These are phyloP conservation scores for Molossus alvarezi DNA, from an alignment of 2,797 vertebrate genomes.

Conservation along the genomic window DNA sequence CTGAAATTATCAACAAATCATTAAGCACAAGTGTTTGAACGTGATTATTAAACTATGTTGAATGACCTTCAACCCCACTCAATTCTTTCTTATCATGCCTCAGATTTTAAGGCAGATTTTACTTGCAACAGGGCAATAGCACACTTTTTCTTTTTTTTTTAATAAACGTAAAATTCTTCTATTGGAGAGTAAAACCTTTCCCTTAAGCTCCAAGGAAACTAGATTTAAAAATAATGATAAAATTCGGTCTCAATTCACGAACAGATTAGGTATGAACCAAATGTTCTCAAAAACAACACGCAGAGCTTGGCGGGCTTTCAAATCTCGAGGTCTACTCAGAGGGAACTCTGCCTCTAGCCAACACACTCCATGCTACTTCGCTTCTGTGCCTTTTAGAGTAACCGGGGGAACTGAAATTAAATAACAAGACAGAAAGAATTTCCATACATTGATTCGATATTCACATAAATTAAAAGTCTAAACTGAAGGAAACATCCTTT, in stretches of 20 bases:
- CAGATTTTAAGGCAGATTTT: slow-evolving; percentile 65
- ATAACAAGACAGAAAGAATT: slow-evolving; percentile 26
- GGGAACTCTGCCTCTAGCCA: slow-evolving; percentile 73
- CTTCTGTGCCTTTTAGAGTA: slow-evolving; percentile 85
- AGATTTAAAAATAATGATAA: slow-evolving; percentile 81
- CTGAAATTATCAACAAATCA: slow-evolving; percentile 47
- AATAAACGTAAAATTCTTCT: slow-evolving; percentile 75
- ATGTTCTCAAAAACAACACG: slow-evolving; percentile 77
- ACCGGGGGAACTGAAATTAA: slow-evolving; percentile 66
- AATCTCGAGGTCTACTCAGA: slow-evolving; percentile 73
- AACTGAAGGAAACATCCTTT: not conserved
- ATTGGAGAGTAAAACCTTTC: slow-evolving; percentile 78
- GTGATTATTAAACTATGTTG: not conserved
- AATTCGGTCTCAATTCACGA: slow-evolving; percentile 76
- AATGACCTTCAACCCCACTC: not conserved
- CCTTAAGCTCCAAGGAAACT: slow-evolving; percentile 77
- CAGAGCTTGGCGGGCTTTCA: slow-evolving; percentile 74
- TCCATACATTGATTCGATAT: slow-evolving; percentile 50
- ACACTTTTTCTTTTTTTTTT: slow-evolving; percentile 58
- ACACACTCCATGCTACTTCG: slow-evolving; percentile 53
- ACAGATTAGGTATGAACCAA: slow-evolving; percentile 78
- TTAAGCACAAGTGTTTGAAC: not conserved
- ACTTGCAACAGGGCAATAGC: slow-evolving; percentile 19
- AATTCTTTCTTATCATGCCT: slow-evolving; percentile 53
- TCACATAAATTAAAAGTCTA: slow-evolving; percentile 43